Conservation (phyloP, 2,888 invertebrate genomes). For the Elmis aenea region DNA sequence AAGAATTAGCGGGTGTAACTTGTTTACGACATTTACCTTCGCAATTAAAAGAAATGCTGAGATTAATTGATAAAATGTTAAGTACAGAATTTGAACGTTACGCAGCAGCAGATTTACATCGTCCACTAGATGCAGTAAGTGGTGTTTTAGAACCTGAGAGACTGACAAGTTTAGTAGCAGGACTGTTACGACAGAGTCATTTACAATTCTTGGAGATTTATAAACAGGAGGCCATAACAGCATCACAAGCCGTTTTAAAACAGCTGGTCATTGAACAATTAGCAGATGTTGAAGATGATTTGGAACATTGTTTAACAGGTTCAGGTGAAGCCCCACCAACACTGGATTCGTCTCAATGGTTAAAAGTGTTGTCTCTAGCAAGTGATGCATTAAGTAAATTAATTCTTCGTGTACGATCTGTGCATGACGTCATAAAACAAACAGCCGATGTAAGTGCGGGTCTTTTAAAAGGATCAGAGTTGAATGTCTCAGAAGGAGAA, state of each 20-base stretch:
- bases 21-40: constrained; percentile 94
- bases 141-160: constrained; percentile 78
- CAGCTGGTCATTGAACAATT: constrained; percentile 79
- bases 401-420: constrained; percentile 67
- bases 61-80: constrained; percentile 94
- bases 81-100: constrained; percentile 88
- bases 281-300: constrained; percentile 54
- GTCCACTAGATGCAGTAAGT: constrained; percentile 61
- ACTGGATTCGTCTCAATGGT: constrained; percentile 43
- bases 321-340: constrained; percentile 43
- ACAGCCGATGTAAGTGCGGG: constrained; percentile 65
- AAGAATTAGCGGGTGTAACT: constrained; percentile 86
- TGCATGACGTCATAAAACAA: constrained; percentile 72
- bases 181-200: constrained; percentile 80
- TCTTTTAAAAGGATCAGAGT: constrained; percentile 35
- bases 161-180: constrained; percentile 61
- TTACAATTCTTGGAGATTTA: constrained; percentile 84
- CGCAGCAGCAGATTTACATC: constrained; percentile 84
- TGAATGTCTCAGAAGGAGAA: constrained; percentile 51
- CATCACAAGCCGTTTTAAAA: constrained; percentile 83
- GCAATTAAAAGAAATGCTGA: constrained; percentile 92
- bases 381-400: constrained; percentile 51
- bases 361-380: constrained; percentile 40
- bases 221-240: constrained; percentile 83
- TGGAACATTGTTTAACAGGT: constrained; percentile 53